Percentiles rank a stretch among this genome's conserved stretches.
Conservation (phyloP, 2,797 vertebrate genomes). For the Crotalus adamanteus region DNA sequence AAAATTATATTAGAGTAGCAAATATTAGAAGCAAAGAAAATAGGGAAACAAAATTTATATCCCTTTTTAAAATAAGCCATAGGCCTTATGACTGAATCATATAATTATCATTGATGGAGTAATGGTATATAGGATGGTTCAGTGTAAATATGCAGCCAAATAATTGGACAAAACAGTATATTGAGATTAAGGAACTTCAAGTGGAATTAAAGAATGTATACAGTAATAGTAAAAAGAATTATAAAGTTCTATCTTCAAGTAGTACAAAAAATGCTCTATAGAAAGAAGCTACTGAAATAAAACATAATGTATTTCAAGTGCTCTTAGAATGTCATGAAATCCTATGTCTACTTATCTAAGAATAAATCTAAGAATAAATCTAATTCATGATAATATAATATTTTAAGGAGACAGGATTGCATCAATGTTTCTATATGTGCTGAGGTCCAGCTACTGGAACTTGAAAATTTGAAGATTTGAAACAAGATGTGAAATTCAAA, state of each 20-base stretch:
- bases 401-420: neutral
- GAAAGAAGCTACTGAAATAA: neutral
- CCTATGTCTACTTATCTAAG: neutral
- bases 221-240: neutral
- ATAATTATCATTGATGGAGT: neutral
- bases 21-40: neutral
- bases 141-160: neutral
- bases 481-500: neutral
- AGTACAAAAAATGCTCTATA: neutral
- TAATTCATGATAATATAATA: neutral
- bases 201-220: neutral
- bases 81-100: neutral
- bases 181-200: neutral
- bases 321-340: neutral
- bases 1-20: neutral
- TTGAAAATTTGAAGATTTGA: neutral
- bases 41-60: neutral
- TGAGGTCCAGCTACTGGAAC: neutral
- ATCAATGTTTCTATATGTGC: neutral
- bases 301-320: neutral
- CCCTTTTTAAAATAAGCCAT: neutral
- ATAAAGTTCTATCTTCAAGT: neutral
- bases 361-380: neutral
- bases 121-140: neutral
- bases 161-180: neutral